Evolutionary conservation across 2,797 vertebrate species (phyloP), one percentile per base, ranked within the genome.

Genomic region (Acanthurus leucopareius): DNA sequence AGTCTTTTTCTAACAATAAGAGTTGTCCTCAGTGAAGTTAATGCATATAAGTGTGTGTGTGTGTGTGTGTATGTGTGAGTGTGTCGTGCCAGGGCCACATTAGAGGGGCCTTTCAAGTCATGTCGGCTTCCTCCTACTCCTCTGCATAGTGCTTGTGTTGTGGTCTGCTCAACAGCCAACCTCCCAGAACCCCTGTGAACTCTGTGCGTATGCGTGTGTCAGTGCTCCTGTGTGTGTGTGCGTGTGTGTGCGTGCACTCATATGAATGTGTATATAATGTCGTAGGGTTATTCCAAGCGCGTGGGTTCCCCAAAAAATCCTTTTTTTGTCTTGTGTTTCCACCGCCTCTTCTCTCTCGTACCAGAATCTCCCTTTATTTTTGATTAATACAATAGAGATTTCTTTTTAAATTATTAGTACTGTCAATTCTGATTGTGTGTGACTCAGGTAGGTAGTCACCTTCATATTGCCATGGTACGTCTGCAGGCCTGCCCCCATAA

Each of bases 51-150:
- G 62, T 80, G 75, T 73, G 69, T 73, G 67, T 66, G 61, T 77
- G 61, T n/a, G n/a, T n/a, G n/a, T 65, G 57, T 77, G 80, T 56
- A 65, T 79, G 69, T 80, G 79, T 63, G 75, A 79, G 71, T 78
- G 93, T 95, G 94, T 91, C 79, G 85, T 94, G 94, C 95, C 92
- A 95, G 71, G 82, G 88, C 92, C 93, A 94, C 90, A 95, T 96
- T 95, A 94, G 94, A 95, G 87, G 82, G 87, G 89, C 87, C 95
- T 96, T 96, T 94, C 84, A 95, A 94, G 94, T 95, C 89, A 91
- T 87, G 93, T 93, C 85, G 85, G 84, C 90, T 70, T 90, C 91
- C 89, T 93, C 94, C 94, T 92, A 92, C 95, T 94, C 91, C 82
- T 94, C 94, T 93, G 91, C 93, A 91, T 91, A 93, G 84, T 52